phyloP scores from a whole-genome alignment of 2,113 vertebrate genomes.

The Nanorana parkeri region DNA sequence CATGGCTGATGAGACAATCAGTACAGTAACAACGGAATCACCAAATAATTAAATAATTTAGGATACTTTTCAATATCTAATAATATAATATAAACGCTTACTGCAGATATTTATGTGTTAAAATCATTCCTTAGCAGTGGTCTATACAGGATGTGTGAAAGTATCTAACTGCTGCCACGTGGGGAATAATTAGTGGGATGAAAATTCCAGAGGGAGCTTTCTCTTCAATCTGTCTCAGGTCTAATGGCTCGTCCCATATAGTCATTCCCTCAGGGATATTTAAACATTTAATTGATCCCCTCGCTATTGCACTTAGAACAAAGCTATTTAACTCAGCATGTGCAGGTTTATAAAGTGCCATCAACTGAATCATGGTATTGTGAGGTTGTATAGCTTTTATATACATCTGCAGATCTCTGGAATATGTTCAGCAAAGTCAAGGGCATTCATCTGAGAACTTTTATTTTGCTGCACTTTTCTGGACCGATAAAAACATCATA shows the following conservation, averaged over 20 bases:
- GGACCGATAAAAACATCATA: not conserved
- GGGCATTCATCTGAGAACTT: too few species aligned
- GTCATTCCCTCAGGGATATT: not conserved
- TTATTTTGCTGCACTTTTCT: not conserved
- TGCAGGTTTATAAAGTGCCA: not conserved
- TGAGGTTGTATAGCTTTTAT: not conserved
- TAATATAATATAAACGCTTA: too few species aligned
- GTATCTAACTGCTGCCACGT: conserved; percentile 5
- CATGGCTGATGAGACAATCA: not conserved
- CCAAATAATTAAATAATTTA: not conserved
- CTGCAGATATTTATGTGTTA: not conserved
- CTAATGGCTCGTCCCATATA: conserved; percentile 2
- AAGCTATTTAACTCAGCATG: not conserved
- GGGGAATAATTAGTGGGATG: conserved; percentile 6
- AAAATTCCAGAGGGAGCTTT: conserved; percentile 3
- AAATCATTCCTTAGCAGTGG: not conserved
- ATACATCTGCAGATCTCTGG: not conserved
- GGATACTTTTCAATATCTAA: too few species aligned
- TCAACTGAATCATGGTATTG: too few species aligned
- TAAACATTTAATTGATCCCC: conserved; percentile 10
- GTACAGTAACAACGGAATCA: not conserved
- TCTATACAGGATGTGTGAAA: conserved; percentile 3
- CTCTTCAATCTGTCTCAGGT: conserved; percentile 7
- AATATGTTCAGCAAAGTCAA: not conserved
- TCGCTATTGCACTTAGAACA: not conserved